Evolutionary conservation across 1,140 invertebrate species (phyloP).

Genomic region (Bombyx mori): DNA sequence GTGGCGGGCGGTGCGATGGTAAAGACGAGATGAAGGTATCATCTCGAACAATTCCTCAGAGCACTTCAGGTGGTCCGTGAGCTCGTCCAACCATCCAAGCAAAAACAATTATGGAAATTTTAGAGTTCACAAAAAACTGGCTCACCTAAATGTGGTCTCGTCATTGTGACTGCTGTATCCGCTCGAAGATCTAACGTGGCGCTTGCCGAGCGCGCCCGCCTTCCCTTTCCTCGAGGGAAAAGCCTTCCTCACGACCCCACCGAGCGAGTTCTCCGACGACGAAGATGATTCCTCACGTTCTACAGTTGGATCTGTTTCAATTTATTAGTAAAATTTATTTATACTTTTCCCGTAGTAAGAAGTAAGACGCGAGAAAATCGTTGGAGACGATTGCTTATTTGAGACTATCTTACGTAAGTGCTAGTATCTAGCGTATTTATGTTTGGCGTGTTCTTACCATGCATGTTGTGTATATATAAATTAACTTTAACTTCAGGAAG

Average conservation of each 20-base stretch:
- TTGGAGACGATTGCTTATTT: no score
- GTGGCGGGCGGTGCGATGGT: no score
- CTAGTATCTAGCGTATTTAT: no score
- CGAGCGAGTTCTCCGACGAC: slow-evolving; percentile 79
- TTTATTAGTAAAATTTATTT: not conserved
- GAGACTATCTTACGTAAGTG: no score
- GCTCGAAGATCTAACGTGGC: slow-evolving; percentile 80
- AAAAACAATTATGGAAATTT: no score
- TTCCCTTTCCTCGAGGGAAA: slow-evolving; percentile 77
- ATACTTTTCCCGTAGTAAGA: not conserved
- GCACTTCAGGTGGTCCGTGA: no score
- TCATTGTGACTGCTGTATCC: slow-evolving; percentile 85
- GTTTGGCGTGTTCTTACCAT: no score
- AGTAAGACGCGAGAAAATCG: not conserved
- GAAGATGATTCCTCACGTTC: slow-evolving; percentile 79
- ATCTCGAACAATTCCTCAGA: no score
- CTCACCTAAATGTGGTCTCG: slow-evolving; percentile 85
- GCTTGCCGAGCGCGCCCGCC: slow-evolving; percentile 71
- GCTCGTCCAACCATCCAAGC: no score
- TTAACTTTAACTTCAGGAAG: no score
- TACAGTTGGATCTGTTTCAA: slow-evolving; percentile 56
- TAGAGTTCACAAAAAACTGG: not conserved
- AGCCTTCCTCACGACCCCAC: slow-evolving; percentile 76
- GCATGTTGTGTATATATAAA: no score
- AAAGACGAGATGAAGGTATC: no score